Evolutionary conservation across 2,888 invertebrate species (phyloP), one percentile per base, ranked within the genome.

Genomic region (Lasioglossum morio): DNA sequence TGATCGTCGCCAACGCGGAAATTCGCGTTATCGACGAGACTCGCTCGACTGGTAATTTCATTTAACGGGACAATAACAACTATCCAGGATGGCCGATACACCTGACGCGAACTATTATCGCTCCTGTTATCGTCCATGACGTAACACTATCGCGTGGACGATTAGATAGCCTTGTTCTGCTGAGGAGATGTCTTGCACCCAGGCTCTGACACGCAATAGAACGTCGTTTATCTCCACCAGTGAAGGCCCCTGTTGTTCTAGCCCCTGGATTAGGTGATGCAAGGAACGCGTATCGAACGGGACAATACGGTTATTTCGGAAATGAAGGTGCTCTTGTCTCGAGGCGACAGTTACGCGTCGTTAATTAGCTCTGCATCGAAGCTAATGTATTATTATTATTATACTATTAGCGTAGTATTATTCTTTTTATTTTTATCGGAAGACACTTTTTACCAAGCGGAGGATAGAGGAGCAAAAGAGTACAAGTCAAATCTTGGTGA

Each of bases 61-160:
- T 70, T 77, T 43, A 77, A 80, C 77, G 80, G 23, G 43, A 46
- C 48, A 40, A 27, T 27, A 30, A 77, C 23, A 48, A 72, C 46
- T 10, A 43, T 10, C 43, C 43, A 1, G 57, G 4, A 57, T n/a
- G 12, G 57, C 0, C 7, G 12, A 3, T 66, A 30, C 34, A 53
- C 48, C 48, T 73, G 34, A 53, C 53, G 73, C 34, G n/a, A 19
- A 43, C 30, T 46, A 19, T 48, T 43, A 74, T 46, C 63, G 37
- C 16, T 16, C 8, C 46, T 30, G 43, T 30, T 79, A 79, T 79
- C 73, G 40, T 8, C 34, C 16, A 4, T 73, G 34, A 48, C 53
- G 46, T 34, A 53, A 74, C 16, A 23, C 5, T n/a, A 34, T 53
- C 73, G 53, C 23, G 2, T 12, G 12, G 0, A 23, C 7, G 34